Evolutionary conservation across 1,140 invertebrate genomes (phyloP).

Genomic region (Musca domestica): DNA sequence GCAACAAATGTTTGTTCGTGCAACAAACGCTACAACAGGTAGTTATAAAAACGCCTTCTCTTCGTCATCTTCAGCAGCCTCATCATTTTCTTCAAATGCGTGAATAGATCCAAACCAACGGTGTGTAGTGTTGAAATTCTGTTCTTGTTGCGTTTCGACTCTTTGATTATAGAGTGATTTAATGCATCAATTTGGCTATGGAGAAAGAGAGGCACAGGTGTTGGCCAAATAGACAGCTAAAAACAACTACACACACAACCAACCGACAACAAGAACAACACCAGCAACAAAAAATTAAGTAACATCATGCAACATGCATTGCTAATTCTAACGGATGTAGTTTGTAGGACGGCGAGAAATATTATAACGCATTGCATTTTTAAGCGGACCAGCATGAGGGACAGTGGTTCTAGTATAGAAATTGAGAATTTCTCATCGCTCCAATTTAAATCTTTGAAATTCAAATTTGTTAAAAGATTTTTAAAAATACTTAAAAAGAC

Average conservation of each 20-base stretch:
- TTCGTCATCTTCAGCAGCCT: background rate
- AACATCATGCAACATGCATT: conserved; percentile 4
- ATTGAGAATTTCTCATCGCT: no score
- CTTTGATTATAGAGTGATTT: no score
- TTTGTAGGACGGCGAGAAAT: background rate
- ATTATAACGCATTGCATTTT: conserved; percentile 1
- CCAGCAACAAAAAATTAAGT: background rate
- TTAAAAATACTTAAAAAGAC: no score
- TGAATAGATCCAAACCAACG: no score
- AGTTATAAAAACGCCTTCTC: conserved; percentile 9
- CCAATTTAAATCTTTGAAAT: no score
- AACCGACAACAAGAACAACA: background rate
- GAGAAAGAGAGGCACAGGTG: no score
- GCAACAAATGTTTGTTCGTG: no score
- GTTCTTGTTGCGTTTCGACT: background rate
- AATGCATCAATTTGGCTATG: no score
- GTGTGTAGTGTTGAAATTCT: background rate
- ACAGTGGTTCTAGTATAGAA: no score
- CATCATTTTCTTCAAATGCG: no score
- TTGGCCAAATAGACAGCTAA: background rate
- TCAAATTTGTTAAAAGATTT: no score
- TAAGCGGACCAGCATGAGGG: no score
- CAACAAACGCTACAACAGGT: background rate
- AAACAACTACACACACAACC: conserved; percentile 6
- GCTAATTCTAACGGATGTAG: conserved; percentile 13